Evolutionary conservation across 2,797 vertebrate species (phyloP).

Genomic region (Arremon aurantiirostris): DNA sequence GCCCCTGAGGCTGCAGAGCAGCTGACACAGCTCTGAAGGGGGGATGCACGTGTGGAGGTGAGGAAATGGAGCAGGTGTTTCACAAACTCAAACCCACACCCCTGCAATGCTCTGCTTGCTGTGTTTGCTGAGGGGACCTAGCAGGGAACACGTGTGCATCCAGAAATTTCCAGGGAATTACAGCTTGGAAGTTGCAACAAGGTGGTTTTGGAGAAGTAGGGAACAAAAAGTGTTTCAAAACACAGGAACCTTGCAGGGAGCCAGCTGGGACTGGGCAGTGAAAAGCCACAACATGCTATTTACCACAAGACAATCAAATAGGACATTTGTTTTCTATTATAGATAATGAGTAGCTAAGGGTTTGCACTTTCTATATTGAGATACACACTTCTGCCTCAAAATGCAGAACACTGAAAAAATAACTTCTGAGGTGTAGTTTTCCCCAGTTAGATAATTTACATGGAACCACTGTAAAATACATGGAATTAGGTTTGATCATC

Average conservation of each 20-base stretch:
- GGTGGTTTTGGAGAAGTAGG: neutral
- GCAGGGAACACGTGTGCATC: conserved; percentile 3
- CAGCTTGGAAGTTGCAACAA: neutral
- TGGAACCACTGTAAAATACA: neutral
- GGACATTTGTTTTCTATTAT: neutral
- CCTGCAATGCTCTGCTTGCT: conserved; percentile 19
- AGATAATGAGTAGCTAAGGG: neutral
- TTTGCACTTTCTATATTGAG: neutral
- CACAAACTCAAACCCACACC: neutral
- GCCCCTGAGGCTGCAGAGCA: neutral
- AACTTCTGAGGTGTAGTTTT: neutral
- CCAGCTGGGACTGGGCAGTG: neutral
- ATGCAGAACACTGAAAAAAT: neutral
- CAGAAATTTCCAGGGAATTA: conserved; percentile 18
- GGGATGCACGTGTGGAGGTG: conserved; percentile 2
- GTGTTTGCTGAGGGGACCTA: neutral
- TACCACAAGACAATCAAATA: conserved; percentile 17
- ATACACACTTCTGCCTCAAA: neutral
- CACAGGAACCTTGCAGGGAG: neutral
- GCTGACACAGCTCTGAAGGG: neutral
- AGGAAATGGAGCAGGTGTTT: conserved; percentile 52
- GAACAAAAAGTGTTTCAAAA: neutral
- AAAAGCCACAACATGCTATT: neutral
- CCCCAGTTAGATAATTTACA: neutral
- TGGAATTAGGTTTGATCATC: neutral